These are phyloP conservation scores for Pygoscelis antarcticus DNA, from an alignment of 2,113 vertebrate species.

Conservation along the genomic window DNA sequence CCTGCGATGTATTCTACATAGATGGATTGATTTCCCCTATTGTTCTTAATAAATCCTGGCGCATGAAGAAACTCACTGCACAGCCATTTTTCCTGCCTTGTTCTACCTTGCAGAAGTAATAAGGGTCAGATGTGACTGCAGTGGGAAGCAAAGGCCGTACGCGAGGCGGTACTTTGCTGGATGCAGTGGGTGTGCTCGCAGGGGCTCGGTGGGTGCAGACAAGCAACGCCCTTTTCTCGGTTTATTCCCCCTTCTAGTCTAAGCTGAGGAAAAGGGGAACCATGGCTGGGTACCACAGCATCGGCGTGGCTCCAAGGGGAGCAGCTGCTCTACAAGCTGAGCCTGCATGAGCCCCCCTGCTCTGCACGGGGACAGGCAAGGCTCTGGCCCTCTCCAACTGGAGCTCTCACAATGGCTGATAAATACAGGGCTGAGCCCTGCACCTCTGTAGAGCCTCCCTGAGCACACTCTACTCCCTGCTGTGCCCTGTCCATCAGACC, in stretches of 20 bases:
- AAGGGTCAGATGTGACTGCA: conserved; percentile 63
- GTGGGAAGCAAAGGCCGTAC: conserved; percentile 41
- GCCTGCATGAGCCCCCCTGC: background rate
- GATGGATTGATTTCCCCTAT: conserved; percentile 70
- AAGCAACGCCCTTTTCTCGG: background rate
- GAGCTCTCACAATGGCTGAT: background rate
- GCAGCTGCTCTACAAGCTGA: background rate
- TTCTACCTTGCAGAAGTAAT: conserved; percentile 66
- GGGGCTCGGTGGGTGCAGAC: background rate
- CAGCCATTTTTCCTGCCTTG: conserved; percentile 68
- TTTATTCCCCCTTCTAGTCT: background rate
- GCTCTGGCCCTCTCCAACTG: background rate
- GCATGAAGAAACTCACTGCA: conserved; percentile 58
- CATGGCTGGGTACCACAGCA: background rate
- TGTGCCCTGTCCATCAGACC: background rate
- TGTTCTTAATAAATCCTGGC: conserved; percentile 67
- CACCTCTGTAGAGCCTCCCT: background rate
- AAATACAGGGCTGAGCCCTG: background rate
- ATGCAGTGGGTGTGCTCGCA: background rate
- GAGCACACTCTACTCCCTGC: background rate
- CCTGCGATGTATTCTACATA: conserved; percentile 65
- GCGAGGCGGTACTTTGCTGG: background rate
- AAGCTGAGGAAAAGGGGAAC: background rate
- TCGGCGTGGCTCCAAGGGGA: background rate
- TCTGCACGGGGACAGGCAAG: background rate